These are phyloP conservation scores for Byasa hedistus DNA, from an alignment of 2,888 invertebrate species.

Conservation along the genomic window DNA sequence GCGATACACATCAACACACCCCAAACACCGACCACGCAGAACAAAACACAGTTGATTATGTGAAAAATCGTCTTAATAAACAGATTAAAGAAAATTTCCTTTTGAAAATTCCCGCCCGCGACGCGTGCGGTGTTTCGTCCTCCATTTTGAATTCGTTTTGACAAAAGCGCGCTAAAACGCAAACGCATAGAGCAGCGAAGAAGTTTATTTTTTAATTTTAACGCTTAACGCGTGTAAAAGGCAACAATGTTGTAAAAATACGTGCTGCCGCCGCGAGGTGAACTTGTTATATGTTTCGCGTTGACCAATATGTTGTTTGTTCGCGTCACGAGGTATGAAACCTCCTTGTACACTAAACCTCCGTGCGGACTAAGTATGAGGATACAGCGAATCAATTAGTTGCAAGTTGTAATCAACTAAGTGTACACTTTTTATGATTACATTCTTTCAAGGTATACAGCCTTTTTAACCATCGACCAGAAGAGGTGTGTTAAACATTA, in stretches of 20 bases:
- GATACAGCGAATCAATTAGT: too few species aligned
- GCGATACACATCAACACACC: conserved; percentile 34
- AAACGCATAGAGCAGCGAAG: not conserved
- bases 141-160: conserved; percentile 33
- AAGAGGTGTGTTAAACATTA: too few species aligned
- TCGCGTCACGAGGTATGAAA: conserved; percentile 6
- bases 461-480: too few species aligned
- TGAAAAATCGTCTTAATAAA: conserved; percentile 36
- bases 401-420: too few species aligned
- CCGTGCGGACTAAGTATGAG: too few species aligned
- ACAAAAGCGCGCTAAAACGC: not conserved
- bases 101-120: conserved; percentile 9
- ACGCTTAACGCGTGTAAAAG: conserved; percentile 1
- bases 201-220: not conserved
- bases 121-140: conserved; percentile 14
- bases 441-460: too few species aligned
- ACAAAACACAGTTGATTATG: conserved; percentile 29
- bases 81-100: conserved; percentile 29
- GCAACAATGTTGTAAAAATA: conserved; percentile 11
- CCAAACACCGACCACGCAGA: conserved; percentile 25
- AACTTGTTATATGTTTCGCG: conserved; percentile 17
- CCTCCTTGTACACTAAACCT: conserved; percentile 8
- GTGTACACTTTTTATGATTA: too few species aligned
- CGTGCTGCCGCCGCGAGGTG: conserved; percentile 24
- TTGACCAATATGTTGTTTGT: not conserved